A percentile compares a stretch with the other conserved stretches of the same genome.
Evolutionary conservation across 2,113 vertebrate genomes (phyloP).

Genomic region (Parus major): DNA sequence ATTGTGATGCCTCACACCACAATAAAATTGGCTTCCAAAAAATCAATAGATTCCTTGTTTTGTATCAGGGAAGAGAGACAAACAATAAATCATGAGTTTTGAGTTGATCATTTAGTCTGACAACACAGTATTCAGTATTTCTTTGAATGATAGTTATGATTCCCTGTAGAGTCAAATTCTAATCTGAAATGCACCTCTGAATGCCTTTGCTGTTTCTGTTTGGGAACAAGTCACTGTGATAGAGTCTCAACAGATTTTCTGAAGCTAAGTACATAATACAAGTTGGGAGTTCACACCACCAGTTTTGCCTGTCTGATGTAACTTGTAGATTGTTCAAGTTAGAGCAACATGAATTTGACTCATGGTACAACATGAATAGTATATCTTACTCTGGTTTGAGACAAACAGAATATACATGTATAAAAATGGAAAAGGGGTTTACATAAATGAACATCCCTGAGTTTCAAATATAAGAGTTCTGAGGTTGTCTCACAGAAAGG

Average conservation of each 20-base stretch:
- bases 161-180: neutral
- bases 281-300: neutral
- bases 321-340: neutral
- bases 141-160: slow-evolving; percentile 39
- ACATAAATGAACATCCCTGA: neutral
- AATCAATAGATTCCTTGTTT: slow-evolving; percentile 63
- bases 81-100: slow-evolving; percentile 59
- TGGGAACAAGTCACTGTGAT: neutral
- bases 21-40: slow-evolving; percentile 65
- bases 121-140: slow-evolving; percentile 30
- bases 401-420: neutral
- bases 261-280: neutral
- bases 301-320: neutral
- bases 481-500: neutral
- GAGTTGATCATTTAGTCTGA: slow-evolving; percentile 53
- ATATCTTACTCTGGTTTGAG: neutral
- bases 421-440: neutral
- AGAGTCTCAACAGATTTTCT: neutral
- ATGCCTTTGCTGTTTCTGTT: neutral
- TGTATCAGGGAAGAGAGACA: slow-evolving; percentile 57
- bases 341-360: neutral
- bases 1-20: slow-evolving; percentile 57
- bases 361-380: neutral
- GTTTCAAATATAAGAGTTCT: neutral
- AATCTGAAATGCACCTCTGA: neutral